phyloP scores from a whole-genome alignment of 2,113 vertebrate species.

The Candoia aspera region DNA sequence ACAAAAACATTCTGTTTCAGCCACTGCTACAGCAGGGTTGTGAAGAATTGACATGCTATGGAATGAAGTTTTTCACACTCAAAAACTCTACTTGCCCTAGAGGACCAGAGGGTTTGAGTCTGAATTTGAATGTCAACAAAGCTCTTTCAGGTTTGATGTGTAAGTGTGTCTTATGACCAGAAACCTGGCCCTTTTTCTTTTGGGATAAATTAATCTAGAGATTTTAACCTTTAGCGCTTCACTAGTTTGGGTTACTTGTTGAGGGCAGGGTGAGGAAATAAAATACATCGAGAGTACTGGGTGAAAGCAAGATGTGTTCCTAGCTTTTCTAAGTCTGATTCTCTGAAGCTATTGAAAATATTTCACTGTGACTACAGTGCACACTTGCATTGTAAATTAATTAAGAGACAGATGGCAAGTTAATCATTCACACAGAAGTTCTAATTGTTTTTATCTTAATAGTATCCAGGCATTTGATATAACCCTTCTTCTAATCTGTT shows the following conservation, averaged over 20 bases:
- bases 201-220: background rate
- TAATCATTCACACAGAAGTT: slow-evolving; percentile 13
- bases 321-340: background rate
- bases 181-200: background rate
- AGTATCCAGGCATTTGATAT: slow-evolving; percentile 52
- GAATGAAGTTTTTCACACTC: background rate
- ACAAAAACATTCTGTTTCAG: background rate
- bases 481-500: slow-evolving; percentile 38
- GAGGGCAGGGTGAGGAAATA: background rate
- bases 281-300: background rate
- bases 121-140: background rate
- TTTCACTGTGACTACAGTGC: background rate
- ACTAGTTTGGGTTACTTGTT: background rate
- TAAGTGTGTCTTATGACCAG: background rate
- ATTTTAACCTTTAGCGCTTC: background rate
- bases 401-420: slow-evolving; percentile 18
- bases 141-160: background rate
- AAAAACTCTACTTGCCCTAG: background rate
- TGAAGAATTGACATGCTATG: background rate
- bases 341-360: background rate
- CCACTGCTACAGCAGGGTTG: background rate
- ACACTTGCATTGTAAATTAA: background rate
- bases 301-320: background rate
- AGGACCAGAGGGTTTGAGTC: background rate
- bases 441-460: slow-evolving; percentile 32